A percentile compares a stretch with the other conserved stretches of the same genome.
Evolutionary conservation across 2,888 invertebrate species (phyloP).

Genomic region (Leucoptera coffeella): DNA sequence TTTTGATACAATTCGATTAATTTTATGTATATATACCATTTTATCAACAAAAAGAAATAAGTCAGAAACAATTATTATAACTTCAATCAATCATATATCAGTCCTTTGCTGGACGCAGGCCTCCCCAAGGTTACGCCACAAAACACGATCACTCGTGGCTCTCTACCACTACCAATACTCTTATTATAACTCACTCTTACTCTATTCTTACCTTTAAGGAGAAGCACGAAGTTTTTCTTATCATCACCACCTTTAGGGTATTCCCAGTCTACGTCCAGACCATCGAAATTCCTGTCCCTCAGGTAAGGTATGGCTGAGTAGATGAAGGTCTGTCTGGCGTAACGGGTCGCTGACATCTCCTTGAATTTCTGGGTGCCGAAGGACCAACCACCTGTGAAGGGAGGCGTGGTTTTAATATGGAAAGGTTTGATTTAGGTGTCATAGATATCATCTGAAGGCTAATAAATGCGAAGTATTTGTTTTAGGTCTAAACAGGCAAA

Average conservation of each 20-base stretch:
- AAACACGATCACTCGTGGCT: too few species aligned
- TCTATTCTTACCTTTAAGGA: slow-evolving; percentile 67
- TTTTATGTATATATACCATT: too few species aligned
- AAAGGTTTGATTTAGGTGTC: too few species aligned
- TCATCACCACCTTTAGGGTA: slow-evolving; percentile 90
- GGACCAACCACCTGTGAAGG: slow-evolving; percentile 84
- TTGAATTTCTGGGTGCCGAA: slow-evolving; percentile 96
- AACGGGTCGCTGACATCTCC: slow-evolving; percentile 81
- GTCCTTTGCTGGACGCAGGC: too few species aligned
- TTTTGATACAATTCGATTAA: too few species aligned
- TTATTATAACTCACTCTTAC: too few species aligned
- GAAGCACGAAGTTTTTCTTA: slow-evolving; percentile 86
- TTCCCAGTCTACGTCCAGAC: slow-evolving; percentile 87
- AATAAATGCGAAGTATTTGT: too few species aligned
- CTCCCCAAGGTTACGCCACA: too few species aligned
- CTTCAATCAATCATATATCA: background rate
- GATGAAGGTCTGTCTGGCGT: slow-evolving; percentile 88
- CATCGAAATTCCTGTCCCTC: slow-evolving; percentile 80
- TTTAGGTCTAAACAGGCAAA: too few species aligned
- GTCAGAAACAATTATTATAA: background rate
- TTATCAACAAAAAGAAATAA: too few species aligned
- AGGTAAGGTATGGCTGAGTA: slow-evolving; percentile 90
- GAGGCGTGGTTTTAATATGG: background rate
- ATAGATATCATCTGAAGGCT: too few species aligned
- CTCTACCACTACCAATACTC: too few species aligned